Base-by-base conservation (phyloP, 2,797 vertebrate genomes). In the Dromococcyx pavoninus region DNA sequence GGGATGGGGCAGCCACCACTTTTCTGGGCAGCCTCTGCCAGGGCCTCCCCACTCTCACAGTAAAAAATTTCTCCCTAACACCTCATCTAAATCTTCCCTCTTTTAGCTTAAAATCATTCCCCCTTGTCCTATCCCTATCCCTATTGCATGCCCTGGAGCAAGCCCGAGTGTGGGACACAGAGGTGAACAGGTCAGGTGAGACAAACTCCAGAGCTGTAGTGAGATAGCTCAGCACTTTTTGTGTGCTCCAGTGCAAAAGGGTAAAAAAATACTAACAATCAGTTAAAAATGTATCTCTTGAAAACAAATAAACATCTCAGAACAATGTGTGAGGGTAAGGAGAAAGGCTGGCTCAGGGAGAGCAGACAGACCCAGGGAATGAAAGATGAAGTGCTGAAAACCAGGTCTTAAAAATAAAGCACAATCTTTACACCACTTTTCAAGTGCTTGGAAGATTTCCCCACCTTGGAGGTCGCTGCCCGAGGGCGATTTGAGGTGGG, bases 101-200 rank as follows among this genome's bases (percentile, higher is more conserved):
- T 48, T 48, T 24, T 21, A 48, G 46, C 46, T 24, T 22, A 48
- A 48, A 48, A 48, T 21, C 46, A 21, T 48, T 48, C 11, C 46
- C 46, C 46, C 46, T 48, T 21, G 21, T 48, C 46, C 22, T 48
- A 22, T 48, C 46, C 23, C 22, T 48, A 46, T 22, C 44, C 44
- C 48, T 33, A n/a, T n/a, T 24, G 33, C 17, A 5, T 2, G 9
- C 10, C 44, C 46, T 3, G 2, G 43, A 32, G 57, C 17, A 3
- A 56, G 14, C 7, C 3, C 1, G 44, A 17, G 33, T 1, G 9
- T 2, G 5, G 56, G 44, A 8, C 15, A 3, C 39, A 3, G 39
- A 8, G 21, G 30, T 17, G 61, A 50, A 17, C 25, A 7, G 30
- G 24, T 61, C 43, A 17, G 48, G 24, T 11, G 17, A 35, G n/a